A percentile compares a stretch with the other conserved stretches of the same genome.
Evolutionary conservation across 2,113 vertebrate species (phyloP).

Genomic region (Saimiri boliviensis): DNA sequence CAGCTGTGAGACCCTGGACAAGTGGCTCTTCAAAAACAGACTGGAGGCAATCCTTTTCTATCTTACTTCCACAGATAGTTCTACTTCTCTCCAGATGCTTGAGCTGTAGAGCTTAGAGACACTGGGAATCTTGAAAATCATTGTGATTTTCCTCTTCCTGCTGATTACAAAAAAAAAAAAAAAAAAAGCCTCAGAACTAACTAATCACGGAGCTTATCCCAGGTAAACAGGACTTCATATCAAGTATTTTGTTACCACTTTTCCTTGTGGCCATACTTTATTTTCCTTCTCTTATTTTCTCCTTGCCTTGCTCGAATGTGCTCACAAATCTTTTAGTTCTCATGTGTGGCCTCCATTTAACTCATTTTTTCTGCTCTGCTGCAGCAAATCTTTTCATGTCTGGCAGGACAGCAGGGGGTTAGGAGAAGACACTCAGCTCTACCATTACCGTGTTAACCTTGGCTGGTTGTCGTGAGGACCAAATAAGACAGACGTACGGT

Average conservation of each 20-base stretch:
- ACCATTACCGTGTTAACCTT: background rate
- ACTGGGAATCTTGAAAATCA: background rate
- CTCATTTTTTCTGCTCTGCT: too few relatives aligned
- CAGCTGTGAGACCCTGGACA: background rate
- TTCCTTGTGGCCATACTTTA: rapidly evolving
- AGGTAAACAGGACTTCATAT: background rate
- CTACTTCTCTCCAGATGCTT: background rate
- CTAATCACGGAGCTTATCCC: background rate
- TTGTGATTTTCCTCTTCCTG: background rate
- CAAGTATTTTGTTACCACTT: background rate
- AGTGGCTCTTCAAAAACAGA: background rate
- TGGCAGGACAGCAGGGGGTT: background rate
- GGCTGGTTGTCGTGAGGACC: background rate
- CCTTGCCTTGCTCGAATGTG: background rate
- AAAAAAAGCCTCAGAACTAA: background rate
- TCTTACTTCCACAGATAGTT: background rate
- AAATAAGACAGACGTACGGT: background rate
- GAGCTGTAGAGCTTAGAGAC: background rate
- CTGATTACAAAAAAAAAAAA: background rate
- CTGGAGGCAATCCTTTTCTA: background rate
- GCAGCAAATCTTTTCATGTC: background rate
- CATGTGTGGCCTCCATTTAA: background rate
- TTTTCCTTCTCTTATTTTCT: background rate
- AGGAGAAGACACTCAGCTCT: background rate
- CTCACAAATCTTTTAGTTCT: background rate